phyloP scores from a whole-genome alignment of 2,888 invertebrate species.

The Apamea monoglypha region DNA sequence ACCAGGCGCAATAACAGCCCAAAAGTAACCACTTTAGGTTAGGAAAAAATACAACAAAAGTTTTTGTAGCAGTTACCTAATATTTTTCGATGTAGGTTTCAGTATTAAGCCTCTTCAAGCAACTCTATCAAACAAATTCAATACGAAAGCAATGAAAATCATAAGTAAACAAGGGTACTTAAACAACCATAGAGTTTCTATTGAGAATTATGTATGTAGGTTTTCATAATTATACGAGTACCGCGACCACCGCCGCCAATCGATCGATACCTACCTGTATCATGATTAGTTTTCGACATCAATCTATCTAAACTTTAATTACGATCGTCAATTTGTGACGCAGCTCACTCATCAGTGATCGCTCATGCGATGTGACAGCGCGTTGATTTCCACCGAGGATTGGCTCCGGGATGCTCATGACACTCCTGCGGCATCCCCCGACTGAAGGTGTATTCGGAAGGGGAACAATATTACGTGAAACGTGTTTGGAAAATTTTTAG shows the following conservation, averaged over 20 bases:
- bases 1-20: too few relatives aligned
- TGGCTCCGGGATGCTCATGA: conserved; percentile 56
- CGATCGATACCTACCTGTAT: conserved; percentile 30
- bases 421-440: conserved; percentile 52
- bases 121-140: not conserved
- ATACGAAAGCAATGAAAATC: not conserved
- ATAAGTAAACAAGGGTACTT: not conserved
- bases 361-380: conserved; percentile 67
- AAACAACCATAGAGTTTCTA: not conserved
- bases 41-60: not conserved
- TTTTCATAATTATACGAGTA: not conserved
- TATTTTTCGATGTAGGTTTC: not conserved
- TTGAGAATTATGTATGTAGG: not conserved
- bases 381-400: conserved; percentile 68
- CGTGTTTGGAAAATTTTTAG: conserved; percentile 51
- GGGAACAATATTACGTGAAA: conserved; percentile 60
- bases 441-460: conserved; percentile 43
- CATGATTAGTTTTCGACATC: conserved; percentile 64
- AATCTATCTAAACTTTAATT: conserved; percentile 69
- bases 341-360: conserved; percentile 59
- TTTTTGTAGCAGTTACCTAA: not conserved
- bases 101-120: not conserved
- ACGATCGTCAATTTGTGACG: conserved; percentile 58
- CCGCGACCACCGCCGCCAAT: not conserved
- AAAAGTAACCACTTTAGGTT: too few relatives aligned